Base-by-base conservation (phyloP, 2,797 vertebrate genomes). In the Pelodytes ibericus region DNA sequence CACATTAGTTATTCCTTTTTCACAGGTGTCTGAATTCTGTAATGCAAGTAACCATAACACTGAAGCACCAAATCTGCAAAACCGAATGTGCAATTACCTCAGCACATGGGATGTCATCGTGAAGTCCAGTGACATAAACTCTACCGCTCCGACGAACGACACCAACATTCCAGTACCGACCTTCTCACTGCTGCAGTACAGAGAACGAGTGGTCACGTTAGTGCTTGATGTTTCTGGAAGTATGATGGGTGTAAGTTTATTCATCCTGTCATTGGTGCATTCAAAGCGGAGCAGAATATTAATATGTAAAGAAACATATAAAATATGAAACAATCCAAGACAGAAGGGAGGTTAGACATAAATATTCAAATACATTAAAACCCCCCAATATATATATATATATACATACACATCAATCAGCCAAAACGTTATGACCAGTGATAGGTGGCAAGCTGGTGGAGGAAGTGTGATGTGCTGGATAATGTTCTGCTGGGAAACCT, bases 191-290 rank as follows among this genome's bases (percentile, higher is more conserved):
- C 77, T 93, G 39, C 87, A 92, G 64, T 77, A 72, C 1, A 71
- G 53, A 68, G 71, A 83, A 24, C 85, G 88, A 73, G 77, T 82
- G 18, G 66, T 92, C 5, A 85, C 85, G 51, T 81, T 93, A 13
- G 84, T 93, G 10, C 84, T 93, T 2, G 91, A 93, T 83, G 83
- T 90, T 39, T 93, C 92, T 68, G 85, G 85, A 77, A 94, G 90
- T 79, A 93, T 94, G 92, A 0, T 0, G 1, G 0, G 0, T 27
- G 87, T 91, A 88, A 2, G 86, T 75, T 11, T 22, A n/a, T n/a
- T n/a, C n/a, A n/a, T n/a, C n/a, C n/a, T n/a, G n/a, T n/a, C n/a
- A n/a, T n/a, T n/a, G n/a, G n/a, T n/a, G n/a, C n/a, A n/a, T n/a
- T n/a, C n/a, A n/a, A n/a, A n/a, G n/a, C n/a, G n/a, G n/a, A n/a